Base-by-base conservation (phyloP, 2,888 invertebrate species). In the Tipula lateralis region DNA sequence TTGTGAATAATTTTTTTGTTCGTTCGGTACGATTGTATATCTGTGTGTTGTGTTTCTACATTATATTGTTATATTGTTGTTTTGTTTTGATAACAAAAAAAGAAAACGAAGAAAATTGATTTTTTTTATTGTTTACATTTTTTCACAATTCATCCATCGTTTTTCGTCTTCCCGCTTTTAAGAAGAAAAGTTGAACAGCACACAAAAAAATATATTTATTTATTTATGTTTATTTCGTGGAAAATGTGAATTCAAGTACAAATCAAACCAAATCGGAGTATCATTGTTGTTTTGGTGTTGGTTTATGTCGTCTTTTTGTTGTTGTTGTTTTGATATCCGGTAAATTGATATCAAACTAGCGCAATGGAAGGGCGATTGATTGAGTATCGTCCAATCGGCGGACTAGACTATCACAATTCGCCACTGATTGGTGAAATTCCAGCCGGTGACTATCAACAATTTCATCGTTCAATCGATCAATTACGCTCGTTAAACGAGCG, bases 371-470 rank as follows among this genome's bases (percentile, higher is more conserved):
- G 91, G 87, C 91, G 91, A 86, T 91, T 91, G 85, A 91, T 92
- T 88, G 91, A 92, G 88, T 92, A 92, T 87, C 91, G 92, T 87
- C 91, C 91, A 87, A 92, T 92, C 85, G 92, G 92, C 84, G 92
- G 92, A 85, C 89, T 92, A 87, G 92, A 92, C 88, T 92, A 92
- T 88, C 92, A 92, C 87, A 87, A 87, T 86, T 92, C 92, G 85
- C 92, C 93, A 81, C 88, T 93, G 85, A 93, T 93, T 93, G 93
- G 93, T 66, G 93, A 93, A 90, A 92, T 93, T 89, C 93, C 93
- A 81, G 88, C 92, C 87, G 89, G 89, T 86, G 93, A 93, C 87
- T 93, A 93, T 89, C 91, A 91, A 36, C 92, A 92, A 87, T 91
- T 93, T 88, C 93, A 93, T 88, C 92, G 93, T 88, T 93, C 93